phyloP scores from a whole-genome alignment of 2,888 invertebrate species.

The Leuctra nigra region DNA sequence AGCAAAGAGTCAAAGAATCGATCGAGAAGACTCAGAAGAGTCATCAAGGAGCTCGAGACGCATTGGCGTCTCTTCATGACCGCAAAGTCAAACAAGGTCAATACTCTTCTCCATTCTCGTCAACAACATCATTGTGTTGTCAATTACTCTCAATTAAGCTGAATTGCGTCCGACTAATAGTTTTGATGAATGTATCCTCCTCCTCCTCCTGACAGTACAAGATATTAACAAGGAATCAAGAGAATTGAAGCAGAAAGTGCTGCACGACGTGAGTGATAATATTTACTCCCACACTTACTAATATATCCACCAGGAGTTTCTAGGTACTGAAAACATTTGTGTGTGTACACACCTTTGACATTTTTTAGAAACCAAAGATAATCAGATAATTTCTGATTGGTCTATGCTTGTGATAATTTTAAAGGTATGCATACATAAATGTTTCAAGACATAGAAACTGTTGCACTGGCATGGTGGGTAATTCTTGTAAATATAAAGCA shows the following conservation, averaged over 20 bases:
- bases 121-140: not conserved
- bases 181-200: not conserved
- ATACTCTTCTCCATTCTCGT: too few relatives aligned
- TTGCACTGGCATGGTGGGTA: too few relatives aligned
- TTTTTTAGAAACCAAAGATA: too few relatives aligned
- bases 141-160: not conserved
- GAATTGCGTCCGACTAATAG: not conserved
- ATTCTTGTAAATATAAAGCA: too few relatives aligned
- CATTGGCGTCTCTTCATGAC: constrained; percentile 35
- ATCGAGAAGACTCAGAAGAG: constrained; percentile 45
- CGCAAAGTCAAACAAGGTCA: constrained; percentile 38
- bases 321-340: too few relatives aligned
- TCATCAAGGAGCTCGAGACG: constrained; percentile 46
- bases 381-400: too few relatives aligned
- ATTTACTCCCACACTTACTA: too few relatives aligned
- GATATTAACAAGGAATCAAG: constrained; percentile 37
- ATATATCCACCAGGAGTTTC: too few relatives aligned
- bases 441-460: too few relatives aligned
- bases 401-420: too few relatives aligned
- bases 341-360: too few relatives aligned
- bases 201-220: constrained; percentile 28
- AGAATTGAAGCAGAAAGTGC: constrained; percentile 10
- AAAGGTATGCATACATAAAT: too few relatives aligned
- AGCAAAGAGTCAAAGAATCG: constrained; percentile 38
- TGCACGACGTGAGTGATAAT: constrained; percentile 5